Base-by-base conservation (phyloP, 2,113 vertebrate species). In the Baryphthengus martii region DNA sequence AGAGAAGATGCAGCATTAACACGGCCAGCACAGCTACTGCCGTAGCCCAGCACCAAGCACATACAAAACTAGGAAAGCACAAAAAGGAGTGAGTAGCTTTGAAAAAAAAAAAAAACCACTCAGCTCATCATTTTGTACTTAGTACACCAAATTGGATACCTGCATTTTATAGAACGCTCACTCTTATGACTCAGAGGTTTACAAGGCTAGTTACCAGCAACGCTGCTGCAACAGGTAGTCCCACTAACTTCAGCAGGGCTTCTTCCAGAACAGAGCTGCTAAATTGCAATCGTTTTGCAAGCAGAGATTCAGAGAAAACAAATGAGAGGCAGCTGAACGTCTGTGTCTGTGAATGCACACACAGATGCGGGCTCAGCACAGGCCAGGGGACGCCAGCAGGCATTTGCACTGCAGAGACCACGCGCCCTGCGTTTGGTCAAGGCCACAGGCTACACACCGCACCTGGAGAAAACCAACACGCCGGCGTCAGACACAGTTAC, bases 151-250 rank as follows among this genome's bases (percentile, higher is more conserved):
- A 89, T 0, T 44, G 68, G 52, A 59, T 71, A 75, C 29, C 68
- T 59, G 68, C 83, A 50, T 84, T 84, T 44, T 47, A 55, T 39
- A 77, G 86, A 92, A 90, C 0, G 1, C 75, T 93, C 33, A 3
- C 68, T 80, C 55, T 74, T 71, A 67, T 68, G 80, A 95, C 88
- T 90, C 90, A 49, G 68, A 93, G 68, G 19, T 67, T 61, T 92
- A 93, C 61, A 49, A 84, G 40, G 62, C 89, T 78, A 72, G 89
- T 91, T 78, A 92, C 76, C 88, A 95, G 73, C 55, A 91, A 23
- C 23, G 20, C 62, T 74, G 45, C 88, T 70, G 92, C 82, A 96
- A 90, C 90, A 93, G 68, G 92, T 71, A 86, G 59, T 29, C 20
- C 67, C 63, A 88, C 26, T 42, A 71, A 63, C 72, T 74, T 73